Percentiles rank a stretch among this genome's conserved stretches.
phyloP scores from a whole-genome alignment of 2,888 invertebrate species.

The Glaucopsyche alexis region DNA sequence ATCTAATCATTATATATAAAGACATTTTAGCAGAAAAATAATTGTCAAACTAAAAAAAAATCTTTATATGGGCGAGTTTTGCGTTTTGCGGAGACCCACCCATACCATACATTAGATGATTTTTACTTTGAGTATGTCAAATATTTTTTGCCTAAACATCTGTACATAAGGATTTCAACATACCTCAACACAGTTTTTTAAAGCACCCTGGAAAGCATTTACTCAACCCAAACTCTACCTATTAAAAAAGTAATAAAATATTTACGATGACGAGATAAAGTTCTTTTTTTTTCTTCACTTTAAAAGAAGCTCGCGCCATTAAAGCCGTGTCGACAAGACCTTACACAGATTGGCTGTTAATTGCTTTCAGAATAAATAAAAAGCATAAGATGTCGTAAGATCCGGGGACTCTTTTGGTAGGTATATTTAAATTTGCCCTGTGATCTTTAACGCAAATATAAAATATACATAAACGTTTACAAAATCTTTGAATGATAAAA shows the following conservation, averaged over 20 bases:
- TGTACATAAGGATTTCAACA: no score
- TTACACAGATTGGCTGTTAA: neutral
- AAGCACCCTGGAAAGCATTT: neutral
- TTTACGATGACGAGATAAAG: neutral
- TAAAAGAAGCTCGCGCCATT: neutral
- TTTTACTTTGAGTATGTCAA: no score
- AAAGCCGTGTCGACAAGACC: neutral
- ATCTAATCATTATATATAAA: no score
- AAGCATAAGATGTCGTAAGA: neutral
- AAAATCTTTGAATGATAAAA: neutral
- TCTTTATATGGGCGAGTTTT: no score
- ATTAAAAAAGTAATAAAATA: neutral
- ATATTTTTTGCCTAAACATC: no score
- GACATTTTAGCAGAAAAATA: no score
- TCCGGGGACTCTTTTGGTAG: conserved; percentile 1
- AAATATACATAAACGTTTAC: conserved; percentile 8
- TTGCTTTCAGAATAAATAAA: conserved; percentile 4
- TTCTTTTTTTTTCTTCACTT: neutral
- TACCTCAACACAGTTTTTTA: no score
- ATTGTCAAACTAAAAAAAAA: no score
- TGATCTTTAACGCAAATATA: conserved; percentile 4
- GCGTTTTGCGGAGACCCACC: no score
- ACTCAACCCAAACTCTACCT: neutral
- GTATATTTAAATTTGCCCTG: neutral
- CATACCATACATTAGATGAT: no score